These are phyloP conservation scores for Lutraria lutraria DNA, from an alignment of 2,888 invertebrate genomes.

Conservation along the genomic window DNA sequence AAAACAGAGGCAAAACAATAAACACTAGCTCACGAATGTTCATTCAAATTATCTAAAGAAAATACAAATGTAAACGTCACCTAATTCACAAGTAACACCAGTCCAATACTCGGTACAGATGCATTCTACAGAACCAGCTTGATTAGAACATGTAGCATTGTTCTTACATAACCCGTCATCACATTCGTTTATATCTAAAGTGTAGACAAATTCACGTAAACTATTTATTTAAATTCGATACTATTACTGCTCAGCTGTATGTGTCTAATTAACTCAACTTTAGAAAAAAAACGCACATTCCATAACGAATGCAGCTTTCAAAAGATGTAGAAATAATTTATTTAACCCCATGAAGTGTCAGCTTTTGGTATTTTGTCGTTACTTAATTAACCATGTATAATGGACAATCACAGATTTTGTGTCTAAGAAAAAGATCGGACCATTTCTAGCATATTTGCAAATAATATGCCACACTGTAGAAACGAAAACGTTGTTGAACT, in stretches of 20 bases:
- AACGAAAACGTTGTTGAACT: not conserved
- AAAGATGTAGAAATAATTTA: not conserved
- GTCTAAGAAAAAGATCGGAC: not conserved
- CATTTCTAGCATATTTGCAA: not conserved
- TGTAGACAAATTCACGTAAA: not conserved
- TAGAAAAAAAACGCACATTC: not conserved
- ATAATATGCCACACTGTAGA: not conserved
- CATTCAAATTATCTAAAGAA: too few species aligned
- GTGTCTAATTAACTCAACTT: not conserved
- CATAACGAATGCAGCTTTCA: not conserved
- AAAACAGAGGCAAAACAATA: too few species aligned
- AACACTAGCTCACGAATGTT: too few species aligned
- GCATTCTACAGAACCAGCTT: slow-evolving; percentile 50
- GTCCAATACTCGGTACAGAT: slow-evolving; percentile 52
- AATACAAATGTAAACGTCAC: not conserved
- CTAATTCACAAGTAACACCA: slow-evolving; percentile 49
- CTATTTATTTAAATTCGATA: not conserved
- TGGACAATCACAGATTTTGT: too few species aligned
- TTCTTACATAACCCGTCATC: slow-evolving; percentile 45
- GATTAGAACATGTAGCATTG: slow-evolving; percentile 58
- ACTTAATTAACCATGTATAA: too few species aligned
- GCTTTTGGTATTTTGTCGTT: too few species aligned
- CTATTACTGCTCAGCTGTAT: not conserved
- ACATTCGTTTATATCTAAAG: slow-evolving; percentile 61
- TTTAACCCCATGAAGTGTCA: too few species aligned